phyloP scores from a whole-genome alignment of 2,888 invertebrate genomes.

The Drosophila seclusa region DNA sequence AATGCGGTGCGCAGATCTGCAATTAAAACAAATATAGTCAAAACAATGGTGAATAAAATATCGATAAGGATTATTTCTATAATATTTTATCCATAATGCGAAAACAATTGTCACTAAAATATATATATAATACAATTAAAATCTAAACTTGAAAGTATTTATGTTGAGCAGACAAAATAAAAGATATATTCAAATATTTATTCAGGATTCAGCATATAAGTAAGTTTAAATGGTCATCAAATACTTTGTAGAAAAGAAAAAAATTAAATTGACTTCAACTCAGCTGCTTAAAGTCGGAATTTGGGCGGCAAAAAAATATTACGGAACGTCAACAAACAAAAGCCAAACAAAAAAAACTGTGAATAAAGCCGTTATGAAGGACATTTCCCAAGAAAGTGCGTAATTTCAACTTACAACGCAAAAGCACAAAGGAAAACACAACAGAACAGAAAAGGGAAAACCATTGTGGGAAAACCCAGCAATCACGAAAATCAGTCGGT shows the following conservation, averaged over 20 bases:
- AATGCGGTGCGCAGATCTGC: constrained; percentile 92
- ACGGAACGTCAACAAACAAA: background rate
- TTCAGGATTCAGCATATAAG: background rate
- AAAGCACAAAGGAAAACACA: constrained; percentile 11
- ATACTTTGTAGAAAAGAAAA: background rate
- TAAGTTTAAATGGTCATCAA: background rate
- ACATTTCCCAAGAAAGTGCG: constrained; percentile 52
- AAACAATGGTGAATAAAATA: constrained; percentile 5
- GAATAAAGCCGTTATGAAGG: constrained; percentile 39
- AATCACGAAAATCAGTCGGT: constrained; percentile 17
- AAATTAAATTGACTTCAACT: background rate
- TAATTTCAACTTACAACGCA: constrained; percentile 47
- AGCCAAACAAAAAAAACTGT: background rate
- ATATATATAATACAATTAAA: background rate
- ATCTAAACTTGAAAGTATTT: background rate
- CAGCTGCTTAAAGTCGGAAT: background rate
- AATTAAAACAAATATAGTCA: constrained; percentile 66
- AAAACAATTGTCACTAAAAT: background rate
- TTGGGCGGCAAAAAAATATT: background rate
- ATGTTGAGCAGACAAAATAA: background rate
- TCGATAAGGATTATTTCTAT: background rate
- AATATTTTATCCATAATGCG: background rate
- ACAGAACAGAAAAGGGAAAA: background rate
- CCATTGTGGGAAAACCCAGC: constrained; percentile 1
- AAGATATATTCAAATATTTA: background rate